These are phyloP conservation scores for Heterotis niloticus DNA, from an alignment of 2,113 vertebrate species.

Conservation along the genomic window DNA sequence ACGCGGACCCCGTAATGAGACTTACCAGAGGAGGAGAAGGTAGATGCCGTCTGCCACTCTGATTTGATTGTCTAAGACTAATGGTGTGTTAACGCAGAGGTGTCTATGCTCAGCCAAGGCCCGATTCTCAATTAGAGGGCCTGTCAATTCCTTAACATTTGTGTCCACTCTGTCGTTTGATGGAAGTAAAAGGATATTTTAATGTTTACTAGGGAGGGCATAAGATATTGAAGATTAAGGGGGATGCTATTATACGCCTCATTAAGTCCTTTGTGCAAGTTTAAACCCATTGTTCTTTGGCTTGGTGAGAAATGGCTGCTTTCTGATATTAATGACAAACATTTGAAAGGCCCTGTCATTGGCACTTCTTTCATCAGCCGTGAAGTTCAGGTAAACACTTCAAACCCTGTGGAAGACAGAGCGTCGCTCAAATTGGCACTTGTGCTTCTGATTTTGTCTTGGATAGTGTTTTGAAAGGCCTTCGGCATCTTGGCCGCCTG, in stretches of 20 bases:
- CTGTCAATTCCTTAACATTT: background rate
- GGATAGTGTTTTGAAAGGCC: constrained; percentile 32
- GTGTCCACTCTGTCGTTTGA: constrained; percentile 43
- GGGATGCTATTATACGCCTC: constrained; percentile 49
- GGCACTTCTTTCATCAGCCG: background rate
- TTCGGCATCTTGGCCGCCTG: constrained; percentile 59
- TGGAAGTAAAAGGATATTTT: constrained; percentile 46
- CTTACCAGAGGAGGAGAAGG: background rate
- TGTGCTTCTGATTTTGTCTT: constrained; percentile 28
- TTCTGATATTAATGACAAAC: background rate
- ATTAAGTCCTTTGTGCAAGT: constrained; percentile 41
- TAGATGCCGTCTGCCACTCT: background rate
- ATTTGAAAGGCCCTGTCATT: background rate
- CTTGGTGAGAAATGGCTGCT: background rate
- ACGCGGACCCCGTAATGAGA: background rate
- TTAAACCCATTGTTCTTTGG: constrained; percentile 3
- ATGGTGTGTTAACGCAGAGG: background rate
- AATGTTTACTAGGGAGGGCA: constrained; percentile 15
- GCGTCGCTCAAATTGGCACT: constrained; percentile 23
- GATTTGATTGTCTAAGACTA: constrained; percentile 9
- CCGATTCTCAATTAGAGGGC: background rate
- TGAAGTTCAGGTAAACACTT: constrained; percentile 1
- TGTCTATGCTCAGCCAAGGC: background rate
- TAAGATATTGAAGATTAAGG: constrained; percentile 27
- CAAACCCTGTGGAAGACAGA: constrained; percentile 7